phyloP scores from a whole-genome alignment of 2,797 vertebrate species.

The Myotis daubentonii region DNA sequence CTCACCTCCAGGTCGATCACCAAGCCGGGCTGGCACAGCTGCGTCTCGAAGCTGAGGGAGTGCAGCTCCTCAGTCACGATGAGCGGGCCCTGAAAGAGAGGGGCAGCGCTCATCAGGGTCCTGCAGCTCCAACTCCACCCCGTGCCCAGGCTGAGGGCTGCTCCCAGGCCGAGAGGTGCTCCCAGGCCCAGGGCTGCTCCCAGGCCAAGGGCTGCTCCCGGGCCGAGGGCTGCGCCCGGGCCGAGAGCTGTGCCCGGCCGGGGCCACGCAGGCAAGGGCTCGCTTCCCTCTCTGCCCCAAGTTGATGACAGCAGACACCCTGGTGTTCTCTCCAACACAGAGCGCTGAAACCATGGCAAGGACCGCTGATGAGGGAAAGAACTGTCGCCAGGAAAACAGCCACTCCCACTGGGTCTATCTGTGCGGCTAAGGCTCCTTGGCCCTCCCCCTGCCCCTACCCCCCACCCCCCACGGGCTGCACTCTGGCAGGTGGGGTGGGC shows the following conservation, averaged over 20 bases:
- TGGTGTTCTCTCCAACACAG: not conserved
- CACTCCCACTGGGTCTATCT: not conserved
- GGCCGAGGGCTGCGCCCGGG: no score
- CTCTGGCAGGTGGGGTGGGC: rapidly evolving
- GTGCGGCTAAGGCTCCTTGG: not conserved
- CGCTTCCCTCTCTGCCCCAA: not conserved
- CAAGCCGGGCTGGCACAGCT: constrained; percentile 92
- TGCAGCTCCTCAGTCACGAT: constrained; percentile 95
- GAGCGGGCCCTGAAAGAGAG: constrained; percentile 83
- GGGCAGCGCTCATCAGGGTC: not conserved
- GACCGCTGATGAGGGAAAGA: not conserved
- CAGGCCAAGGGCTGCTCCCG: no score
- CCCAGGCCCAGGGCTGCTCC: no score
- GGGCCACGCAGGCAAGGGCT: no score
- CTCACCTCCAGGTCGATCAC: constrained; percentile 94
- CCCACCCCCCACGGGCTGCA: no score
- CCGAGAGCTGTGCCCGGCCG: no score
- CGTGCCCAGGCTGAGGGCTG: no score
- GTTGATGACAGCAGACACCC: not conserved
- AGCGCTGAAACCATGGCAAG: not conserved
- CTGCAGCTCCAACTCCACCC: not conserved
- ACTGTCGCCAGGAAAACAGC: rapidly evolving
- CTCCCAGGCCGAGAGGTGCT: no score
- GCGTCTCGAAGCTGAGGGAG: constrained; percentile 92
- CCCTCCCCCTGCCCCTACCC: not conserved